Evolutionary conservation across 2,888 invertebrate genomes (phyloP).

Genomic region (Athrips mouffetella): DNA sequence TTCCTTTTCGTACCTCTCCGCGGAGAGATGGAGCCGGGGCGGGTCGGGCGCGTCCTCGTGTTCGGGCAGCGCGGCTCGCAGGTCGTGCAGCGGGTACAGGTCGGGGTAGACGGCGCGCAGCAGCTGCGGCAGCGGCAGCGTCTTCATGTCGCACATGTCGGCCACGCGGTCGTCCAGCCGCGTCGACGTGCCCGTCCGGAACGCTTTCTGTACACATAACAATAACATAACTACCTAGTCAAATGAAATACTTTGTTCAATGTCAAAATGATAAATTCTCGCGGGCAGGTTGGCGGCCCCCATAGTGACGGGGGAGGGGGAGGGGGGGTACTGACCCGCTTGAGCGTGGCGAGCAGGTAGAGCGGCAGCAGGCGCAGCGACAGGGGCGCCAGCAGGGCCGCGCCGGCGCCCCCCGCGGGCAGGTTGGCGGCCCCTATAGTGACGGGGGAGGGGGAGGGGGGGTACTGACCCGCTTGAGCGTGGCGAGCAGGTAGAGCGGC

Average conservation of each 20-base stretch:
- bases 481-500: conserved; percentile 91
- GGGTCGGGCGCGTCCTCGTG: conserved; percentile 77
- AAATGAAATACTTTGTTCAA: no score
- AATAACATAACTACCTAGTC: no score
- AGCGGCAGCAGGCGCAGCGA: conserved; percentile 90
- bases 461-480: conserved; percentile 96
- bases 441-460: no score
- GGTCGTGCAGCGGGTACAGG: conserved; percentile 90
- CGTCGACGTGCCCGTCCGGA: conserved; percentile 92
- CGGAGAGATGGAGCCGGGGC: conserved; percentile 90
- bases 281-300: conserved; percentile 68
- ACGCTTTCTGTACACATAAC: conserved; percentile 82
- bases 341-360: conserved; percentile 92
- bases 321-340: conserved; percentile 83
- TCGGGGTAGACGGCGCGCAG: conserved; percentile 94
- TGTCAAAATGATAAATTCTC: no score
- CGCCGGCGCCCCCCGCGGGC: conserved; percentile 61
- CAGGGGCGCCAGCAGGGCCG: conserved; percentile 85
- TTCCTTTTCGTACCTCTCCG: no score
- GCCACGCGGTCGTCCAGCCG: conserved; percentile 95
- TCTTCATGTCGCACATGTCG: conserved; percentile 96
- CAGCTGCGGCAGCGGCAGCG: conserved; percentile 87
- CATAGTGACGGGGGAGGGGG: no score
- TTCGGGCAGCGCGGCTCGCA: conserved; percentile 51
- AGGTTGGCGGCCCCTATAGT: conserved; percentile 81